Base-by-base conservation (phyloP, 2,797 vertebrate genomes). In the Hephaestus fuliginosus region DNA sequence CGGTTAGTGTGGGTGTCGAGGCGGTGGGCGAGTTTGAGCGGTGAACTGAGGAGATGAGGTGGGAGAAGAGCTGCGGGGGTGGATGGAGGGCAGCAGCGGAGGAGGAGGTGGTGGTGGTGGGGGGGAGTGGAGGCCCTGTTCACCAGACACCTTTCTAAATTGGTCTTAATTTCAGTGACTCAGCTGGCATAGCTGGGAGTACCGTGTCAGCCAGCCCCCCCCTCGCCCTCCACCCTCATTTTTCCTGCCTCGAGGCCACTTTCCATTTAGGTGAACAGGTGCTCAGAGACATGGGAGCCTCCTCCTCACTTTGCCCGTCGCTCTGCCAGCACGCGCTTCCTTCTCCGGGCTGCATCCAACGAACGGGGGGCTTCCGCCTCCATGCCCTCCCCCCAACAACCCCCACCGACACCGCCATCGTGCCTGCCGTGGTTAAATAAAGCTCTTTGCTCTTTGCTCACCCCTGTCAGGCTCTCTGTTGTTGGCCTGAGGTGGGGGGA, bases 161-260 rank as follows among this genome's bases (percentile, higher is more conserved):
- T 89, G 89, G 95, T 95, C 95, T 92, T 92, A 93, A 95, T 95
- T 95, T 95, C 91, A 95, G 95, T 96, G 95, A 95, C 95, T 95
- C 94, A 95, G 95, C 93, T 91, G 87, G 89, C 93, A 95, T 94
- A 90, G 90, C 89, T 93, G 85, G 89, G 93, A 91, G 94, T 95
- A 93, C 88, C 92, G 72, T 95, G 92, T 94, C 95, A 94, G 84
- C 82, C 86, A 76, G 60, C 41, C 71, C 30, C 5, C 14, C 67
- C 12, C 36, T 49, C 70, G 11, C 28, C 22, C 81, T 81, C 86
- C 66, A 78, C 25, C 25, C 25, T 25, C 25, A 25, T 25, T 25
- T 25, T 25, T 91, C 83, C 82, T 70, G 86, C 84, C 86, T 81
- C 41, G 52, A 81, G 89, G 89, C 81, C 80, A 62, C 85, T 25